Evolutionary conservation across 1,140 invertebrate species (phyloP).

Genomic region (Phocides pigmalion): DNA sequence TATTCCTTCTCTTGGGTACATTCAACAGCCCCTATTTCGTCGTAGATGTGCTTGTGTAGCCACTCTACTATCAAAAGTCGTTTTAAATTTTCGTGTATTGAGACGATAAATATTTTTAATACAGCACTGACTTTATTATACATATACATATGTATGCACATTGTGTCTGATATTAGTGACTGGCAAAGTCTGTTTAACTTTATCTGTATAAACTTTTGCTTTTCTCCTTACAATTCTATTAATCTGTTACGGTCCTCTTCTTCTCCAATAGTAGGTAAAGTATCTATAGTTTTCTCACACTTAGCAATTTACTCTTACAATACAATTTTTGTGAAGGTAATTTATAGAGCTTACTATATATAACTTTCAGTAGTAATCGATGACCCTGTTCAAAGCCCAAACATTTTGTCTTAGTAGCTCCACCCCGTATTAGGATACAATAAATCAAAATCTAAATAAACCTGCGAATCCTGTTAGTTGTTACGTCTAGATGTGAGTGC

Average conservation of each 20-base stretch:
- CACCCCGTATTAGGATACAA: conserved; percentile 31
- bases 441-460: conserved; percentile 21
- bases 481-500: neutral
- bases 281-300: conserved; percentile 18
- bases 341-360: conserved; percentile 13
- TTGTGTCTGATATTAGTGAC: neutral
- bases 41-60: too few species aligned
- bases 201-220: neutral
- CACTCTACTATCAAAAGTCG: too few species aligned
- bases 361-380: conserved; percentile 23
- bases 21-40: too few species aligned
- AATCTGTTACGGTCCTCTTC: neutral
- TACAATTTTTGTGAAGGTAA: conserved; percentile 22
- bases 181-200: conserved; percentile 3
- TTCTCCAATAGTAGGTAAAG: neutral
- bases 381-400: conserved; percentile 29
- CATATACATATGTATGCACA: neutral
- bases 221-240: neutral
- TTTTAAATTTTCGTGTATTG: too few species aligned
- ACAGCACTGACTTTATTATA: neutral
- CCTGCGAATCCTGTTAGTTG: conserved; percentile 3
- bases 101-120: too few species aligned
- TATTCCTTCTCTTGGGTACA: too few species aligned
- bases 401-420: conserved; percentile 32
- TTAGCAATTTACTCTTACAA: neutral